Evolutionary conservation across 2,888 invertebrate species (phyloP), one percentile per base, ranked within the genome.

Genomic region (Diachrysia chrysitis): DNA sequence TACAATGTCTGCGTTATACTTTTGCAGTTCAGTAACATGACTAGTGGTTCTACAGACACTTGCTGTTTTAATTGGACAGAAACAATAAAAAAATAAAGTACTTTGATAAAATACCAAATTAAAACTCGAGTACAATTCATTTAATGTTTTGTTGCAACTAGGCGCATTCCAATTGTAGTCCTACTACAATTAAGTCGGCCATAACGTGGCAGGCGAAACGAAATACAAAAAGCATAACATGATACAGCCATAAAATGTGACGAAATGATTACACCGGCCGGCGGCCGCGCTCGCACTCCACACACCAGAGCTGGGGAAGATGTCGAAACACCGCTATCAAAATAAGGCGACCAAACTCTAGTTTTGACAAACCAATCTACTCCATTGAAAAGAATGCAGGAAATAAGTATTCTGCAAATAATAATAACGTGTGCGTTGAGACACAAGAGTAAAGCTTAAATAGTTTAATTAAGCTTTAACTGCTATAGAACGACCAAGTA

Each of bases 191-290:
- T 21, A 12, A 51, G 10, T 51, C 48, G 7, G 12, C 21, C 42
- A 17, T 32, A 9, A n/a, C 3, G 51, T 10, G 12, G 16, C 1
- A 48, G 9, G 21, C 12, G 29, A 69, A 68, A 68, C 70, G 21
- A 74, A 75, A 79, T 76, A 76, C 79, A 79, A 83, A 82, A 82
- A 83, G 77, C 76, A 67, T 69, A 78, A 80, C 76, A 79, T 82
- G 79, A 88, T 83, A 79, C 79, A 87, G 84, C 79, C 78, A 82
- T 85, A 85, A 81, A 83, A 84, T 75, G 81, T 77, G 81, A 83
- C 51, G 70, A 68, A 81, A 83, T 87, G 72, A 84, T 87, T 85
- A 83, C 69, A 71, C 69, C 78, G 74, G 73, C 66, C 68, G 71
- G 78, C 57, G 63, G 23, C 67, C 61, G 58, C 61, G 54, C 25